These are phyloP conservation scores for Marcusenius ussheri DNA, from an alignment of 2,113 vertebrate species.

Conservation along the genomic window DNA sequence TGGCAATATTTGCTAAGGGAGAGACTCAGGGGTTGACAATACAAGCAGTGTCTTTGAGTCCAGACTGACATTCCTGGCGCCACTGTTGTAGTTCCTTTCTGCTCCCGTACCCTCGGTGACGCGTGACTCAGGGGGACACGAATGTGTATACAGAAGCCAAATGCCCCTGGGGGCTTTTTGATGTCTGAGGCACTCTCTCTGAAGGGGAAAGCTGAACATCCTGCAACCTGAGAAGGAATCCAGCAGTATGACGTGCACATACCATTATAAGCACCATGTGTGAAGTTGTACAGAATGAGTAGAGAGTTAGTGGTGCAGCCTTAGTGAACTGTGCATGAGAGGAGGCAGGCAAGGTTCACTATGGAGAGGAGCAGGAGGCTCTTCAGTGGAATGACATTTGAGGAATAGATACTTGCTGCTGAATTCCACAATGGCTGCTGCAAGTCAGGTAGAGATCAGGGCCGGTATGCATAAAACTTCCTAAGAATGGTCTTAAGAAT, in stretches of 20 bases:
- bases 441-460: background rate
- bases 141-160: background rate
- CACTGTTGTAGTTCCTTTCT: background rate
- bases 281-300: background rate
- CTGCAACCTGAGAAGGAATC: background rate
- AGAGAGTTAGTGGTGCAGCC: background rate
- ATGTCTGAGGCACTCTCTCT: background rate
- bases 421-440: background rate
- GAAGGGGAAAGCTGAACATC: background rate
- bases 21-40: constrained; percentile 15
- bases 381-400: background rate
- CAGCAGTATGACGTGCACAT: background rate
- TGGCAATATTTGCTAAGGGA: background rate
- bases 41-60: constrained; percentile 21
- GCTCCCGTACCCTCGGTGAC: background rate
- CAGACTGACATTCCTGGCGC: background rate
- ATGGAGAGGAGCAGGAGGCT: background rate
- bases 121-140: background rate
- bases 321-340: background rate
- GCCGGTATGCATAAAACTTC: no score
- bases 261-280: background rate
- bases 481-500: no score
- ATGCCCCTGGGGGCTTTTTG: background rate
- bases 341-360: background rate
- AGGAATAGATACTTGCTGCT: background rate